Evolutionary conservation across 2,888 invertebrate genomes (phyloP), one percentile per base, ranked within the genome.

Genomic region (Protodeltote pygarga): DNA sequence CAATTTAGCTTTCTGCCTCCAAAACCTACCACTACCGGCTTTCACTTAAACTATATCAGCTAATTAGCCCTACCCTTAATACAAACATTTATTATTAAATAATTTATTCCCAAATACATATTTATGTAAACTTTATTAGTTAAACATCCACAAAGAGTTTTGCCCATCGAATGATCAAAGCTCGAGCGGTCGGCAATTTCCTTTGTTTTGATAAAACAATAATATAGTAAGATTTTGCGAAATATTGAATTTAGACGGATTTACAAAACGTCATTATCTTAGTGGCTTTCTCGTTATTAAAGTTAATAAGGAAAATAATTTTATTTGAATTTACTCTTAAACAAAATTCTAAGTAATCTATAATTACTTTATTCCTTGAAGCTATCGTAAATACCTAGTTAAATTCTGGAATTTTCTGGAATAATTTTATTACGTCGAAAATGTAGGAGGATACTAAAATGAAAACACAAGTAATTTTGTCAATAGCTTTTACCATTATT

Each of bases 91-190:
- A 52, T 48, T 48, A 62, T 35, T 52, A 46, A n/a, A 45, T 52
- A 39, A 48, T 51, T 64, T 27, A 19, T 29, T 38, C 5, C 29
- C n/a, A 40, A 45, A 58, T 54, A 48, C 21, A 44, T 51, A 57
- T 69, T 67, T 61, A 17, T 41, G 54, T 52, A 52, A 59, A 61
- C 33, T 70, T 47, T 67, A 66, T 57, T 60, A 65, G 54, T 61
- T 48, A 52, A 68, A 53, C 60, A 64, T 66, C 50, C 41, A 51
- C 63, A 65, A 69, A 68, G 65, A 60, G 48, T 46, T 51, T 52
- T 57, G 62, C 51, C 55, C 60, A 60, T 47, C 46, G 47, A 58
- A 21, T 59, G 71, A 72, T 76, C 74, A 72, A 76, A 75, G 73
- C 47, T 40, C 16, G 34, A 41, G 48, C 33, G 49, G 47, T 41